Base-by-base conservation (phyloP, 1,140 invertebrate genomes). In the Mamestra configurata region DNA sequence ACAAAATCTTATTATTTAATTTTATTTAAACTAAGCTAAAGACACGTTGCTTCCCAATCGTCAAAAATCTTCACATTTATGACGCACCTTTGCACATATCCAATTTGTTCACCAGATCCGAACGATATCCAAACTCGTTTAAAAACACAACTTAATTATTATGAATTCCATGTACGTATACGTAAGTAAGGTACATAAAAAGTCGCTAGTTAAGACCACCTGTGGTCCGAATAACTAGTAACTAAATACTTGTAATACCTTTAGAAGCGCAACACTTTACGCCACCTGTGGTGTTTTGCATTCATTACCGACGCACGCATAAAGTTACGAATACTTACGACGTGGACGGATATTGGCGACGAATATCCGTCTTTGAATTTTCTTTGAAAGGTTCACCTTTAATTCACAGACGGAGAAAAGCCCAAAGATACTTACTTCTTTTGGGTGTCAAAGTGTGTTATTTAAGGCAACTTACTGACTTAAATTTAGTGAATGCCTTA, bases 101-200 rank as follows among this genome's bases (percentile, higher is more conserved):
- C 35, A 64, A 64, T 64, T 40, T 40, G 35, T 64, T 20, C 59
- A 1, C 10, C 13, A 2, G 20, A 0, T 24, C 35, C 0, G 1
- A 64, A 37, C 35, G 59, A 35, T 31, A 53, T 6, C 20, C 18
- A 7, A 15, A 57, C 22, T 27, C 55, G 24, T 57, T 57, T 57
- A 57, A 57, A 57, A 40, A 64, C 18, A 64, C 59, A 64, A 22
- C 59, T 64, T 40, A 64, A 64, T 64, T 64, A 64, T 64, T 64
- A 64, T 64, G 59, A 40, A 64, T 40, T 64, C 59, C 59, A 35
- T 18, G 59, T 37, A 64, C 31, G 18, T 20, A 64, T 20, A 64
- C 35, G n/a, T 64, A 64, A 2, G 35, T 64, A 11, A 1, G 31
- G 5, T 64, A 20, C 11, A 64, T 40, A 64, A 64, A 64, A 64